These are phyloP conservation scores for Phoenicopterus ruber DNA, from an alignment of 2,113 vertebrate species.

Conservation along the genomic window DNA sequence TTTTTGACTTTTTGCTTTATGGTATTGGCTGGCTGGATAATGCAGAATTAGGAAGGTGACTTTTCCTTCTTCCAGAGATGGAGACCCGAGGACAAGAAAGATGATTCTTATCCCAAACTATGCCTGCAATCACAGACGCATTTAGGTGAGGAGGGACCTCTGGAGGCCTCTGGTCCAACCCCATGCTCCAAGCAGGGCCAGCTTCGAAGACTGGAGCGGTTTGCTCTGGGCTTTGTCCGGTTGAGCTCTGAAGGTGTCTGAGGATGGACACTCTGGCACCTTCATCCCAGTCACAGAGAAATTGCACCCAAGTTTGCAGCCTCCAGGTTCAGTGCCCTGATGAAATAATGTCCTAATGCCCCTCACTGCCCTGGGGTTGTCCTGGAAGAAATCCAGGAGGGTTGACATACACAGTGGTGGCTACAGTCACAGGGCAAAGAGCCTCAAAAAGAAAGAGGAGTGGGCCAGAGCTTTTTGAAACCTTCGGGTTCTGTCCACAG, in stretches of 20 bases:
- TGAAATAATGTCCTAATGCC: neutral
- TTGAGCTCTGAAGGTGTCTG: neutral
- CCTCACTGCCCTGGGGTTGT: neutral
- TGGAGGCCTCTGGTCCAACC: neutral
- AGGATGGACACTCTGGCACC: neutral
- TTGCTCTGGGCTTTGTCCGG: neutral
- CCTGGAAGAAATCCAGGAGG: neutral
- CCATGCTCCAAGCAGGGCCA: neutral
- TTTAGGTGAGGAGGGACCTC: neutral
- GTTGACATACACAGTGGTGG: neutral
- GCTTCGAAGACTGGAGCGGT: neutral
- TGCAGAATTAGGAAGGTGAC: conserved; percentile 23
- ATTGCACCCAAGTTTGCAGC: neutral
- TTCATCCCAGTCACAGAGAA: neutral
- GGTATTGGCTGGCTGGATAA: conserved; percentile 18
- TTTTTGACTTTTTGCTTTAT: conserved; percentile 1
- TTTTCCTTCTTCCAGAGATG: neutral
- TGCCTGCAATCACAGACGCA: neutral
- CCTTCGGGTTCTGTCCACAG: neutral
- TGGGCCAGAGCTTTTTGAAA: neutral
- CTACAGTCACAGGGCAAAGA: neutral
- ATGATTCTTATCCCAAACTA: neutral
- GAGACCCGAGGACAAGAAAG: neutral
- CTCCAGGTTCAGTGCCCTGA: neutral
- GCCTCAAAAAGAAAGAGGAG: neutral